Percentiles rank a stretch among this genome's conserved stretches.
phyloP scores from a whole-genome alignment of 2,113 vertebrate species.

The Crotophaga sulcirostris region DNA sequence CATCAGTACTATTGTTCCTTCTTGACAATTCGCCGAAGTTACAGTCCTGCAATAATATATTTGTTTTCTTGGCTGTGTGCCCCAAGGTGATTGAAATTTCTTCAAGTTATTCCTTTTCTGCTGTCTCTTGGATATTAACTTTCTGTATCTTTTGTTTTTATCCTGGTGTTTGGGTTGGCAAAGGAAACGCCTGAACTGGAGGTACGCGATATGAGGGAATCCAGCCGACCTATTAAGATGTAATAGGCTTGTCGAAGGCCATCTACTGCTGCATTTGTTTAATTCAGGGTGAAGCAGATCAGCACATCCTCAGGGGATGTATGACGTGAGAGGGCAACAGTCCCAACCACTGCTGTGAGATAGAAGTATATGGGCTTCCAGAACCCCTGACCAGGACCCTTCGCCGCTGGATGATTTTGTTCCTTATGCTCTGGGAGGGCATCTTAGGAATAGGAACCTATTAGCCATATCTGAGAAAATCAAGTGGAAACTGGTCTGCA shows the following conservation, averaged over 20 bases:
- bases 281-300: neutral
- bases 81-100: neutral
- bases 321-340: neutral
- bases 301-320: neutral
- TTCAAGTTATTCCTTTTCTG: neutral
- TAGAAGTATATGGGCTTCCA: neutral
- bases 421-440: neutral
- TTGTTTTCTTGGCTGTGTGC: conserved; percentile 4
- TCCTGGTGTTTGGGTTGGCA: neutral
- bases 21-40: neutral
- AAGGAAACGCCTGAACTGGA: neutral
- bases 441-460: neutral
- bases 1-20: neutral
- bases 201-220: neutral
- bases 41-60: neutral
- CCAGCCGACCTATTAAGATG: neutral
- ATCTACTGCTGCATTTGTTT: neutral
- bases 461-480: neutral
- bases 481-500: neutral
- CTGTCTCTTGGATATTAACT: neutral
- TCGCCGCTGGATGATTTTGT: neutral
- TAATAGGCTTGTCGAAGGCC: conserved; percentile 1
- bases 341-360: neutral
- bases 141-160: neutral
- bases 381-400: neutral